Evolutionary conservation across 2,113 vertebrate species (phyloP).

Genomic region (Pollimyrus isidori): DNA sequence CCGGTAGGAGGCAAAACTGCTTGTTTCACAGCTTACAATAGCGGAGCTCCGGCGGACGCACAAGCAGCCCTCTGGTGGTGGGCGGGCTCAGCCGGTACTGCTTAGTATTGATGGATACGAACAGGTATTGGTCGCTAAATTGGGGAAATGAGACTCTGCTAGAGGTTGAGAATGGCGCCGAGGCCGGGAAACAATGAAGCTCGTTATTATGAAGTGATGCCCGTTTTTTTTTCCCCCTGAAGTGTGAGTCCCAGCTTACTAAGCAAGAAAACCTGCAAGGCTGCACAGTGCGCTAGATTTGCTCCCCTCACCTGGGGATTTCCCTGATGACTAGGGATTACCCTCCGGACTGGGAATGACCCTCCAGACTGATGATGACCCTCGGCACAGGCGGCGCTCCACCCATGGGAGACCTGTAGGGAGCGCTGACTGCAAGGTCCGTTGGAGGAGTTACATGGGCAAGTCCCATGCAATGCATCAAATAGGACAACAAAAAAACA

Average conservation of each 20-base stretch:
- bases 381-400: background rate
- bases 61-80: background rate
- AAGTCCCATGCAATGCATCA: background rate
- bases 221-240: background rate
- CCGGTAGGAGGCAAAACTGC: background rate
- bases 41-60: background rate
- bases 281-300: background rate
- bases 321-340: background rate
- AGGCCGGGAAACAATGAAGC: background rate
- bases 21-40: background rate
- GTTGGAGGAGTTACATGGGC: background rate
- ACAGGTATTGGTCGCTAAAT: background rate
- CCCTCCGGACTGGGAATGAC: background rate
- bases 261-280: background rate
- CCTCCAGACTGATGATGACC: background rate
- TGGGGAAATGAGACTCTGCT: background rate
- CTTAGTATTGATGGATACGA: background rate
- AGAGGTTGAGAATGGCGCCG: background rate
- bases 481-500: background rate
- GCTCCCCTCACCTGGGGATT: background rate
- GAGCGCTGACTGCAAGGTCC: background rate
- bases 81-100: background rate
- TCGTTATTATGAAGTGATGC: background rate
- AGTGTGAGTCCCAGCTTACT: background rate
- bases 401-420: background rate